Base-by-base conservation (phyloP, 2,888 invertebrate genomes). In the Drosophila fulvimacula region DNA sequence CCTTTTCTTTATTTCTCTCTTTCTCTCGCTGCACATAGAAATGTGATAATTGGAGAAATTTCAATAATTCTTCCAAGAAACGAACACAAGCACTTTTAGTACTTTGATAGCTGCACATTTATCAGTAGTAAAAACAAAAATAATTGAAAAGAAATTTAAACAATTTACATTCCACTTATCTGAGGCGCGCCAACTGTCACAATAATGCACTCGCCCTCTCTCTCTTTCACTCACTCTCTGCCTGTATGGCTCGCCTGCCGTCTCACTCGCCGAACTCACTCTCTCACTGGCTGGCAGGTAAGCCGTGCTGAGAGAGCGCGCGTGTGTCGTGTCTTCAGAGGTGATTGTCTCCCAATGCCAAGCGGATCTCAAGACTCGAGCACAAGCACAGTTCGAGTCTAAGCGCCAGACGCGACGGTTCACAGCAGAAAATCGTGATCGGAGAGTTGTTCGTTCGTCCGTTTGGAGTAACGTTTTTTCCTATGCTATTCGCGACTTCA, bases 141-240 rank as follows among this genome's bases (percentile, higher is more conserved):
- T 77, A 81, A 83, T 84, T 81, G 79, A 69, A 83, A 81, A 89
- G 88, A 89, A 87, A 83, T 89, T 78, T 55, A 53, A 83, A 81
- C 69, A 71, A 83, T 89, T 87, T 83, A 61, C 67, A 64, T 58
- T 84, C 69, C 85, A 83, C 66, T 89, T 87, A 83, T 78, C 82
- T 68, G 58, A 73, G 71, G 71, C 65, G 55, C 66, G 62, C 74
- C 59, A 67, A 71, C 67, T 76, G 81, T 66, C 80, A 75, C 76
- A 77, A 83, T 73, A 76, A 49, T 57, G 62, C 56, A 57, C 70
- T 71, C 75, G 68, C 67, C 74, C 13, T 10, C 48, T 51, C 24
- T 53, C 41, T 15, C 30, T 30, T 30, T 30, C 21, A 10, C 44
- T 39, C 27, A 49, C 38, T n/a, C 15, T n/a, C 42, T 17, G 30